Evolutionary conservation across 2,113 vertebrate species (phyloP).

Genomic region (Rousettus leschenaultii): DNA sequence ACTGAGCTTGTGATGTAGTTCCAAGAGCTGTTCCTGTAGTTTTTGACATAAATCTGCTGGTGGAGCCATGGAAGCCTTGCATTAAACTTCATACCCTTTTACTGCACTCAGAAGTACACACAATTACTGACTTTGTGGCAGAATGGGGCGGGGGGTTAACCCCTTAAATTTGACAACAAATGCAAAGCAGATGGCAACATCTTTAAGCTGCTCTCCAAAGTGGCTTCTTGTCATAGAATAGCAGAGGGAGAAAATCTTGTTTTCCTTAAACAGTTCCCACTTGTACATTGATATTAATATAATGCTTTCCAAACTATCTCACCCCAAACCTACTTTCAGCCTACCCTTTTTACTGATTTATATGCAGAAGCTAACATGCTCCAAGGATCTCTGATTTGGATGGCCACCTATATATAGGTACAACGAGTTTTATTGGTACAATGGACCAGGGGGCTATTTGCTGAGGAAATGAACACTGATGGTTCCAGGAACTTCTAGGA

Average conservation of each 20-base stretch:
- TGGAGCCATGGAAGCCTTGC: not conserved
- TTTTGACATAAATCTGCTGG: not conserved
- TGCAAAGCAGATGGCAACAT: not conserved
- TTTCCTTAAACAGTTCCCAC: not conserved
- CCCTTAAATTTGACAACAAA: not conserved
- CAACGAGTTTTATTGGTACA: not conserved
- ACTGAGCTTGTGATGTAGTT: not conserved
- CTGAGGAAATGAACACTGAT: not conserved
- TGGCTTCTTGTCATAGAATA: not conserved
- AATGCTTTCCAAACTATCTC: not conserved
- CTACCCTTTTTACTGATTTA: not conserved
- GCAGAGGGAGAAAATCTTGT: not conserved
- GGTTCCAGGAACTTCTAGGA: not conserved
- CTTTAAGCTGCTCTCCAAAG: not conserved
- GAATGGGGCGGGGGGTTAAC: not conserved
- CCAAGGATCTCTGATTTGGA: not conserved
- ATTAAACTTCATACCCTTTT: not conserved
- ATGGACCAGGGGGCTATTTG: not conserved
- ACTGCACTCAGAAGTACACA: not conserved
- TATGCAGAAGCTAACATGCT: not conserved
- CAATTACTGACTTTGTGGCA: not conserved
- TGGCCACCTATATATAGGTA: not conserved
- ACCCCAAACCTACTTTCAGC: not conserved
- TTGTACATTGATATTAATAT: not conserved
- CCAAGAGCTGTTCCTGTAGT: not conserved